phyloP scores from a whole-genome alignment of 1,140 invertebrate species.

The Platorchestia sp. region DNA sequence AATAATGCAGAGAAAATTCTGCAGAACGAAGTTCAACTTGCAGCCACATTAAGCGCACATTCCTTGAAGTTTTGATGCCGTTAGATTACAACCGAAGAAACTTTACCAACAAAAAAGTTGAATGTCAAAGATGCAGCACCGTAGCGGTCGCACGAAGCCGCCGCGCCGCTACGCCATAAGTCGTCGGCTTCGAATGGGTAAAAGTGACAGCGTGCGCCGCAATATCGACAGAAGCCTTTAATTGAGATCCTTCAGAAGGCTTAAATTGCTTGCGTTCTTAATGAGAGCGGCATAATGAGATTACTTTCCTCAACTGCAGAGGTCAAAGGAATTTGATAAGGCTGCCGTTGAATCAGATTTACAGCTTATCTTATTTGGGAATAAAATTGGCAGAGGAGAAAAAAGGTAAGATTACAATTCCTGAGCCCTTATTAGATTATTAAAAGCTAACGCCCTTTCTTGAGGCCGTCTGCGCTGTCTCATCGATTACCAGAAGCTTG shows the following conservation, averaged over 20 bases:
- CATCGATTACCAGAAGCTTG: not conserved
- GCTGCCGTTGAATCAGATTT: not conserved
- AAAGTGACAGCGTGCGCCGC: not conserved
- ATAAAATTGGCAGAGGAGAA: not conserved
- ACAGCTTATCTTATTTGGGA: not conserved
- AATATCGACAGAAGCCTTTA: conserved; percentile 37
- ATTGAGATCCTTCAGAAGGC: not conserved
- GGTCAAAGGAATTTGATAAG: not conserved
- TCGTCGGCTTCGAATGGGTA: not conserved
- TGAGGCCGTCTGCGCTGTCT: not conserved
- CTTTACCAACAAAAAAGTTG: not conserved
- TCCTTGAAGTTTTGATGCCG: conserved; percentile 18
- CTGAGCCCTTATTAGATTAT: conserved; percentile 10
- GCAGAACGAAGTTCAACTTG: not conserved
- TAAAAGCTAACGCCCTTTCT: not conserved
- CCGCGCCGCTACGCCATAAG: not conserved
- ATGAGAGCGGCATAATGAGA: conserved; percentile 47
- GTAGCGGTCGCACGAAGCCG: conserved; percentile 1
- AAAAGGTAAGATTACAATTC: not conserved
- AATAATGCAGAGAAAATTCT: not conserved
- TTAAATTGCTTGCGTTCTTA: conserved; percentile 40
- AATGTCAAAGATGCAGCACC: not conserved
- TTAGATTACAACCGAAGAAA: conserved; percentile 14
- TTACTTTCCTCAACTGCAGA: not conserved
- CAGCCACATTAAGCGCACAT: not conserved